Percentiles rank a stretch among this genome's conserved stretches.
phyloP scores from a whole-genome alignment of 2,113 vertebrate species.

The Machaerirhynchus nigripectus region DNA sequence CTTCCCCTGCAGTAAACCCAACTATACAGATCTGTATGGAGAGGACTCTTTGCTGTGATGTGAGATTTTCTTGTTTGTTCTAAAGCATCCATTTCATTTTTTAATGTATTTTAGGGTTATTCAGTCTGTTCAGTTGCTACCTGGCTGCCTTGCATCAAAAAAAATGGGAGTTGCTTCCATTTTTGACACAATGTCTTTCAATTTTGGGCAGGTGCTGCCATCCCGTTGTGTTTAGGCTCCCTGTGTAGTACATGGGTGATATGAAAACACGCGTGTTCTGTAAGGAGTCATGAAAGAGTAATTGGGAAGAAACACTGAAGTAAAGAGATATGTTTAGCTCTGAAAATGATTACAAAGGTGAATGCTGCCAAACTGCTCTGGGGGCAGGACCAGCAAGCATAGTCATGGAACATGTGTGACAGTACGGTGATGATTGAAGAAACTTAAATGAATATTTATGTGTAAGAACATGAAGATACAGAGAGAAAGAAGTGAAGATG shows the following conservation, averaged over 20 bases:
- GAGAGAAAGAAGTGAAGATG: background rate
- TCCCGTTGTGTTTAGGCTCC: background rate
- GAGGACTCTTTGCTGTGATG: background rate
- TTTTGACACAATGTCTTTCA: background rate
- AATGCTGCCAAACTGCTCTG: background rate
- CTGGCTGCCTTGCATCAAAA: background rate
- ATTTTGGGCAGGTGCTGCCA: background rate
- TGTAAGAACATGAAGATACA: background rate
- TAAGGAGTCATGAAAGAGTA: background rate
- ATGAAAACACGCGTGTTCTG: background rate
- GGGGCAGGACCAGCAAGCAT: background rate
- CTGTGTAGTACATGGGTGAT: background rate
- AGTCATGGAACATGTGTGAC: background rate
- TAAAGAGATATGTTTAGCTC: background rate
- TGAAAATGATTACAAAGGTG: background rate
- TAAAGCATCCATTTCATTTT: background rate
- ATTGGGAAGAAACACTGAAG: background rate
- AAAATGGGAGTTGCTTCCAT: background rate
- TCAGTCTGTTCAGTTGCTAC: background rate
- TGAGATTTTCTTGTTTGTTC: background rate
- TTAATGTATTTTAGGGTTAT: background rate
- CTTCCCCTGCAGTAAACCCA: background rate
- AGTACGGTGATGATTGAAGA: background rate
- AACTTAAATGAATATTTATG: background rate
- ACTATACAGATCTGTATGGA: background rate